phyloP scores from a whole-genome alignment of 2,888 invertebrate species.

The Metacarcinus magister region DNA sequence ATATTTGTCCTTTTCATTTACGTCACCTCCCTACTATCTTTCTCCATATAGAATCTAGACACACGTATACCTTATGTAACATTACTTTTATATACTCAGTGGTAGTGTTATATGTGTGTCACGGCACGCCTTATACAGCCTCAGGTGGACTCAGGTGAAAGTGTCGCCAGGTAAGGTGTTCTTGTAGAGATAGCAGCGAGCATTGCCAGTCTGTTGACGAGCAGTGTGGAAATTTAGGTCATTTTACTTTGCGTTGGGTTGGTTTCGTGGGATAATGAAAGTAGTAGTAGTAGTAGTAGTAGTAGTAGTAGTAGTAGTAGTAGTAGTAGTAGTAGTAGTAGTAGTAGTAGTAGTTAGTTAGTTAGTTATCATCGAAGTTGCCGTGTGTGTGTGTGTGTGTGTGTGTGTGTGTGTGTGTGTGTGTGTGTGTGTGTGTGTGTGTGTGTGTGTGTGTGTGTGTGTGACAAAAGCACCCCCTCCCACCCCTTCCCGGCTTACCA shows the following conservation, averaged over 20 bases:
- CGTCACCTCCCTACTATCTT: too few relatives aligned
- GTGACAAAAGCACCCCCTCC: background rate
- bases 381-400: background rate
- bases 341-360: conserved; percentile 17
- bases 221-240: background rate
- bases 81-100: too few relatives aligned
- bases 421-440: background rate
- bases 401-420: background rate
- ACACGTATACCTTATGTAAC: too few relatives aligned
- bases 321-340: conserved; percentile 29
- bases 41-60: too few relatives aligned
- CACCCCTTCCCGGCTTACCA: too few relatives aligned
- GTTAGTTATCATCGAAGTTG: too few relatives aligned
- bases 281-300: conserved; percentile 4
- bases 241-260: too few relatives aligned
- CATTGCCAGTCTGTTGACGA: background rate
- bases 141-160: background rate
- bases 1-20: too few relatives aligned
- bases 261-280: too few relatives aligned
- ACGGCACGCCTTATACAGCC: too few relatives aligned
- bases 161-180: background rate
- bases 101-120: background rate
- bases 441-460: conserved; percentile 11
- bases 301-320: conserved; percentile 18
- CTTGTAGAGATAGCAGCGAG: background rate